phyloP scores from a whole-genome alignment of 2,888 invertebrate genomes.

The Lasius platythorax region DNA sequence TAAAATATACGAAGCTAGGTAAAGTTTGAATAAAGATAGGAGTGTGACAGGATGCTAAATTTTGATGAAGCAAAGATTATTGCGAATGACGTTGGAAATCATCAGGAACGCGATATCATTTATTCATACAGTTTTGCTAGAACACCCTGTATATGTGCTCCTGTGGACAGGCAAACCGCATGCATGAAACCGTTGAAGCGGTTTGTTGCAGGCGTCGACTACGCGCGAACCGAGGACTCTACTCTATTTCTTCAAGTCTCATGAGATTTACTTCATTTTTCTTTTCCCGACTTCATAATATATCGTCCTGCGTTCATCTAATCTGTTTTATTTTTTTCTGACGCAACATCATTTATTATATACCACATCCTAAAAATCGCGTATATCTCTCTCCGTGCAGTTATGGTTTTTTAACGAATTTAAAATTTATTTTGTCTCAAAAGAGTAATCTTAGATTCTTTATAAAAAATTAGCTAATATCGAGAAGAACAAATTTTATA shows the following conservation, averaged over 20 bases:
- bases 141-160: neutral
- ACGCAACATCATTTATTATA: conserved; percentile 13
- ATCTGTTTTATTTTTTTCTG: conserved; percentile 24
- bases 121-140: neutral
- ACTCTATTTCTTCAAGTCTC: conserved; percentile 1
- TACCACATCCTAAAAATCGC: neutral
- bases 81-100: neutral
- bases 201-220: conserved; percentile 39
- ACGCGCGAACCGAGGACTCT: neutral
- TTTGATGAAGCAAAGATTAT: neutral
- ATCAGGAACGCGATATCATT: neutral
- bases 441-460: neutral
- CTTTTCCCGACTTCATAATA: conserved; percentile 11
- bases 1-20: neutral
- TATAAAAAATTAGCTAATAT: neutral
- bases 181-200: conserved; percentile 12
- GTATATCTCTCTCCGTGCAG: neutral
- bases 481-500: neutral
- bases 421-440: neutral
- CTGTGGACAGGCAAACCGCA: conserved; percentile 38
- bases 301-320: neutral
- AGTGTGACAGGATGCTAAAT: neutral
- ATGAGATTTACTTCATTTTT: conserved; percentile 36
- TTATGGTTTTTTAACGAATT: neutral
- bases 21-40: neutral